Base-by-base conservation (phyloP, 2,113 vertebrate species). In the Amphiprion percula region DNA sequence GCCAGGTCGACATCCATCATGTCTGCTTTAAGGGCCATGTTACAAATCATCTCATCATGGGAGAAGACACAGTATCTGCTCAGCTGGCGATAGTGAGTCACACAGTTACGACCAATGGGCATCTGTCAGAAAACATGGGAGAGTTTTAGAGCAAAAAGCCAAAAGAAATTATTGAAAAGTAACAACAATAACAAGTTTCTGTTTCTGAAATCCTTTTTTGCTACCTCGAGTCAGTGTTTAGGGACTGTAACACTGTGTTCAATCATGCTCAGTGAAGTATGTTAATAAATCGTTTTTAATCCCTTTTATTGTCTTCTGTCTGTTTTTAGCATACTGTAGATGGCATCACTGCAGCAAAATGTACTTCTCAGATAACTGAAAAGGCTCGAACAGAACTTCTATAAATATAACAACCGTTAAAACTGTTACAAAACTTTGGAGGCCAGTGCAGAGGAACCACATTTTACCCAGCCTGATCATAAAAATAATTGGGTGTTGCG, bases 11-110 rank as follows among this genome's bases (percentile, higher is more conserved):
- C 94, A 0, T 98, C 97, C 17, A 99, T 90, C 0, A 82, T 88
- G 8, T 95, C 94, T 0, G 96, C 97, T 88, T 98, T 98, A 71
- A 86, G 80, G 5, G 97, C 98, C 94, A 99, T 99, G 86, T 96
- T 97, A 65, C 97, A 99, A 60, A 97, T 95, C 97, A 99, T 97
- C 92, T 99, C 98, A 5, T 99, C 98, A 0, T 99, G 98, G 41
- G 98, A 99, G 84, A 99, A 99, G 5, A 99, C 98, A 0, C 98
- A 99, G 74, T 99, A 99, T 39, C 98, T 95, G 89, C 96, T 94
- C 15, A 99, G 95, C 73, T 96, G 84, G 0, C 98, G 96, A 58
- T 99, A 99, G 77, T 99, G 98, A 23, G 95, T 93, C 82, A 99
- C 96, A 41, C 98, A 99, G 50, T 95, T 94, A 3, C 98, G 96